phyloP scores from a whole-genome alignment of 2,797 vertebrate genomes.

The Hafferia zeledoni region DNA sequence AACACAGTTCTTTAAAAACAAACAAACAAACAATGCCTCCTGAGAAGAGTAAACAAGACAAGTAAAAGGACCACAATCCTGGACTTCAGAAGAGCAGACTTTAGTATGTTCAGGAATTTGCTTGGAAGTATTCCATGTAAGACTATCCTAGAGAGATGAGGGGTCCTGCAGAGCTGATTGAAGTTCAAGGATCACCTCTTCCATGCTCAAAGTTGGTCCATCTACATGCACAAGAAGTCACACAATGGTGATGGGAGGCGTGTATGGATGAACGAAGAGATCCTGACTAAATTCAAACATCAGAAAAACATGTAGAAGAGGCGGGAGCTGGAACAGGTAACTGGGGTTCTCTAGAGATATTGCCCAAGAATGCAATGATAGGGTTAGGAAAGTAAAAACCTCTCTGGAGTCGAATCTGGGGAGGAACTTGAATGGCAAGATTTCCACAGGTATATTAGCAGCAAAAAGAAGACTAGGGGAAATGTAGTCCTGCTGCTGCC shows the following conservation, averaged over 20 bases:
- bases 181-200: background rate
- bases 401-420: background rate
- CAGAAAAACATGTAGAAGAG: background rate
- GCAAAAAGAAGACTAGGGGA: background rate
- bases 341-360: background rate
- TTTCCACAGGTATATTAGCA: background rate
- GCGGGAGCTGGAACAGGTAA: background rate
- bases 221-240: background rate
- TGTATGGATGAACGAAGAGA: background rate
- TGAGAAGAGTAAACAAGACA: background rate
- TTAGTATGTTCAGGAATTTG: background rate
- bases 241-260: background rate
- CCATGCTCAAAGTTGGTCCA: background rate
- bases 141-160: background rate
- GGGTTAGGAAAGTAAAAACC: background rate
- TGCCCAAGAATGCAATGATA: background rate
- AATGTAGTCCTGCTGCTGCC: background rate
- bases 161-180: background rate
- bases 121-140: background rate
- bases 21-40: background rate
- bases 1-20: background rate
- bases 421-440: background rate
- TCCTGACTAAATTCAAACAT: background rate
- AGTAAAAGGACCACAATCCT: background rate
- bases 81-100: background rate